Evolutionary conservation across 2,888 invertebrate species (phyloP).

Genomic region (Hypolimnas misippus): DNA sequence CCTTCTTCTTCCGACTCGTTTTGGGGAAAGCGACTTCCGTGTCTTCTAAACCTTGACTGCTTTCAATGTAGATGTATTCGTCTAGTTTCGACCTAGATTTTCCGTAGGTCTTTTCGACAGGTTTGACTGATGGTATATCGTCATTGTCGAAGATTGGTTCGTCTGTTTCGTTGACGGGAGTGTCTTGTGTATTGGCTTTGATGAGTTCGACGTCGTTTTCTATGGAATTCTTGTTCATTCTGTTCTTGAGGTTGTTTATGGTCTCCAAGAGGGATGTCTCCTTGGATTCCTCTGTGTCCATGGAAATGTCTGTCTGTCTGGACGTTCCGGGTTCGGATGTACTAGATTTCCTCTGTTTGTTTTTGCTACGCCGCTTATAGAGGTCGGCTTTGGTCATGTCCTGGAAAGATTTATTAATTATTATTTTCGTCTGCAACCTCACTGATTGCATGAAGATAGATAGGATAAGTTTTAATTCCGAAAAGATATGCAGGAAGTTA

Average conservation of each 20-base stretch:
- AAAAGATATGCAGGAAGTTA: too few species aligned
- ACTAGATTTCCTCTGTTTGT: slow-evolving; percentile 65
- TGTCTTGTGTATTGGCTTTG: slow-evolving; percentile 67
- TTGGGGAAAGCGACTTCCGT: slow-evolving; percentile 70
- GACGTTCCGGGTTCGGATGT: slow-evolving; percentile 59
- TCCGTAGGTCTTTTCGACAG: slow-evolving; percentile 73
- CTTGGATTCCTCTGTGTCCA: slow-evolving; percentile 50
- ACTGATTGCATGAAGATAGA: too few species aligned
- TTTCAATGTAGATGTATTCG: slow-evolving; percentile 75
- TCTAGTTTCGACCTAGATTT: slow-evolving; percentile 73
- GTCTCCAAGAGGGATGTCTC: slow-evolving; percentile 61
- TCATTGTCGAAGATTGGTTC: slow-evolving; percentile 61
- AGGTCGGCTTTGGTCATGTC: slow-evolving; percentile 80
- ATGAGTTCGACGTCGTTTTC: slow-evolving; percentile 75
- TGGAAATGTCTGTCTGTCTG: slow-evolving; percentile 42
- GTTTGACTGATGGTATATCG: slow-evolving; percentile 69
- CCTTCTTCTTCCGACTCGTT: slow-evolving; percentile 57
- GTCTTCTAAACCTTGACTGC: slow-evolving; percentile 67
- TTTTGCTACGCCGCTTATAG: slow-evolving; percentile 76
- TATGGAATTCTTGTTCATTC: slow-evolving; percentile 71
- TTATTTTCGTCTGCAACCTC: not conserved
- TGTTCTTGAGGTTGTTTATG: slow-evolving; percentile 64
- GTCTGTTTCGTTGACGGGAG: slow-evolving; percentile 56
- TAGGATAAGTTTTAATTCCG: too few species aligned
- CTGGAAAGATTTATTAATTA: slow-evolving; percentile 46